These are phyloP conservation scores for Lasioglossum vierecki DNA, from an alignment of 2,888 invertebrate genomes.

Conservation along the genomic window DNA sequence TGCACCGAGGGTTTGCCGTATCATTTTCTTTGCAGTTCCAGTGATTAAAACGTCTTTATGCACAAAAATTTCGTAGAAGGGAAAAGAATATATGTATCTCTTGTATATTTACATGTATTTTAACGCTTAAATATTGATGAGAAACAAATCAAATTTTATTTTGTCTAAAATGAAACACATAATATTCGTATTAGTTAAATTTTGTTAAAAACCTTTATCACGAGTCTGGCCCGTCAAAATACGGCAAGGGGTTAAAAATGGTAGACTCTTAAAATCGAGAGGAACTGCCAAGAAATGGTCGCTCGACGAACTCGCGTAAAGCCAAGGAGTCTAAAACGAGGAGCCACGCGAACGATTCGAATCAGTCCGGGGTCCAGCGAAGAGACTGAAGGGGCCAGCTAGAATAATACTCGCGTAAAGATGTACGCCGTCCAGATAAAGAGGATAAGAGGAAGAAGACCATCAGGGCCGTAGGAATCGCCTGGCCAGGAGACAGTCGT, in stretches of 20 bases:
- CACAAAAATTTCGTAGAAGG: too few species aligned
- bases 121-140: too few species aligned
- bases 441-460: conserved; percentile 50
- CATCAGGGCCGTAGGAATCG: conserved; percentile 37
- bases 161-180: too few species aligned
- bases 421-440: conserved; percentile 49
- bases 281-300: not conserved
- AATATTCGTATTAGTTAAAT: too few species aligned
- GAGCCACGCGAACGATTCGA: not conserved
- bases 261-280: not conserved
- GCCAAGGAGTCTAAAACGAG: not conserved
- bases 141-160: too few species aligned
- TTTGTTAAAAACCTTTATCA: too few species aligned
- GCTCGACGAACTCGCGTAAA: not conserved
- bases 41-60: too few species aligned
- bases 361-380: conserved; percentile 9
- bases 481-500: conserved; percentile 34
- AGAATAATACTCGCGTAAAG: conserved; percentile 64
- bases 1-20: too few species aligned
- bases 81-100: too few species aligned
- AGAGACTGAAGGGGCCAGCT: conserved; percentile 45
- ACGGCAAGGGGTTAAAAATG: not conserved
- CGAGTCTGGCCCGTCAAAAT: too few species aligned
- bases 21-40: too few species aligned
- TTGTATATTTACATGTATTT: too few species aligned